Evolutionary conservation across 2,888 invertebrate species (phyloP).

Genomic region (Nesidiocoris tenuis): DNA sequence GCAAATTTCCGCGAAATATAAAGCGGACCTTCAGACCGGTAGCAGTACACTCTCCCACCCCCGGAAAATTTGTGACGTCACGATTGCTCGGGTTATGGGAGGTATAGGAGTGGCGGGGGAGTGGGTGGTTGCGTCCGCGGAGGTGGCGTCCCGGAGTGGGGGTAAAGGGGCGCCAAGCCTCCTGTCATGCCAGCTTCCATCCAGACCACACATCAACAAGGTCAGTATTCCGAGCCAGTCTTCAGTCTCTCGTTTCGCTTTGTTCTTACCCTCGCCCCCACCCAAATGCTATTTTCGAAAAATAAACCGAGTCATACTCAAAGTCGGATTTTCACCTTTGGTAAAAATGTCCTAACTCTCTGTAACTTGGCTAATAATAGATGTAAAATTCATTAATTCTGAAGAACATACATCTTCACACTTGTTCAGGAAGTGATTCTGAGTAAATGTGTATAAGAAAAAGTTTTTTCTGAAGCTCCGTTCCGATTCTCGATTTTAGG

Average conservation of each 20-base stretch:
- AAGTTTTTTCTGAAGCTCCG: too few species aligned
- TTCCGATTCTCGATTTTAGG: too few species aligned
- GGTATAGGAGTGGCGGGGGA: too few species aligned
- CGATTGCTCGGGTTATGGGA: too few species aligned
- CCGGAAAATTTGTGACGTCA: constrained; percentile 19
- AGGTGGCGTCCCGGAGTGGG: constrained; percentile 20
- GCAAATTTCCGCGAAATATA: too few species aligned
- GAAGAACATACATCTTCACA: too few species aligned
- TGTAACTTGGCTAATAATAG: too few species aligned
- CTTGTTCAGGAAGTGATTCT: too few species aligned
- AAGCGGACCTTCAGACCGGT: too few species aligned
- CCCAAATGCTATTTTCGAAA: not conserved
- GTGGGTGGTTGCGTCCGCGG: too few species aligned
- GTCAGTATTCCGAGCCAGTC: constrained; percentile 22
- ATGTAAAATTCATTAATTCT: too few species aligned
- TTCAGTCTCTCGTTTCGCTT: not conserved
- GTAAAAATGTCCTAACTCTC: not conserved
- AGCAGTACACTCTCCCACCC: constrained; percentile 27
- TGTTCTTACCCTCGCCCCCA: not conserved
- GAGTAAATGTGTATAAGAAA: too few species aligned
- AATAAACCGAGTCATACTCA: not conserved
- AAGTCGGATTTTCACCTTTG: not conserved
- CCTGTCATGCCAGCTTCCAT: constrained; percentile 34
- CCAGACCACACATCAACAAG: constrained; percentile 39
- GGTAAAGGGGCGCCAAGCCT: constrained; percentile 31